Conservation (phyloP, 92 coral and sea anemone genomes). For the Paragorgia papillata region DNA sequence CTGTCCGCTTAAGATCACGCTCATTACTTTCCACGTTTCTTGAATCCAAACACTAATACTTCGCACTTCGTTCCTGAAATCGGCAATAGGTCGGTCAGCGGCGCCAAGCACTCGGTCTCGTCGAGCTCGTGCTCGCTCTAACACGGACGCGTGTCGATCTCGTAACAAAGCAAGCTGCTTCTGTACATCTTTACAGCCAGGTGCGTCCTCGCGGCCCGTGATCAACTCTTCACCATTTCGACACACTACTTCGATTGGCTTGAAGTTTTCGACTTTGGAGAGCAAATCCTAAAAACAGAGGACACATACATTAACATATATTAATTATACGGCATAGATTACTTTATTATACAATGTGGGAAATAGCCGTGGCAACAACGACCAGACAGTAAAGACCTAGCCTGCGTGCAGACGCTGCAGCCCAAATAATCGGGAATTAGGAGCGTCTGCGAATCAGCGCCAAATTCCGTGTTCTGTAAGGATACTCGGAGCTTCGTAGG, state of each 20-base stretch:
- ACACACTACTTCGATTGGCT: constrained; percentile 68
- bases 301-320: not conserved
- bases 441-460: too few relatives aligned
- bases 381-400: too few relatives aligned
- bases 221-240: constrained; percentile 78
- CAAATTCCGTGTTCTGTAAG: too few relatives aligned
- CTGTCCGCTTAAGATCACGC: constrained; percentile 3
- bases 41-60: constrained; percentile 31
- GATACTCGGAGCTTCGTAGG: too few relatives aligned
- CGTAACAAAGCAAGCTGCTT: constrained; percentile 46
- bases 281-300: constrained; percentile 68
- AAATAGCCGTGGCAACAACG: too few relatives aligned
- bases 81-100: constrained; percentile 25
- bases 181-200: constrained; percentile 85
- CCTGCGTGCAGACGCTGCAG: too few relatives aligned
- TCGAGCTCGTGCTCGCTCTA: constrained; percentile 72
- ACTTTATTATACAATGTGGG: too few relatives aligned
- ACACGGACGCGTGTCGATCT: constrained; percentile 67
- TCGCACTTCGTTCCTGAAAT: constrained; percentile 28
- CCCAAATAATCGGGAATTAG: too few relatives aligned
- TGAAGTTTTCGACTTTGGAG: constrained; percentile 68
- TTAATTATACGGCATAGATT: too few relatives aligned
- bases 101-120: constrained; percentile 58
- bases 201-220: constrained; percentile 83
- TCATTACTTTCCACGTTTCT: constrained; percentile 24